Conservation (phyloP, 2,113 vertebrate species). For the Rhinopithecus roxellana region DNA sequence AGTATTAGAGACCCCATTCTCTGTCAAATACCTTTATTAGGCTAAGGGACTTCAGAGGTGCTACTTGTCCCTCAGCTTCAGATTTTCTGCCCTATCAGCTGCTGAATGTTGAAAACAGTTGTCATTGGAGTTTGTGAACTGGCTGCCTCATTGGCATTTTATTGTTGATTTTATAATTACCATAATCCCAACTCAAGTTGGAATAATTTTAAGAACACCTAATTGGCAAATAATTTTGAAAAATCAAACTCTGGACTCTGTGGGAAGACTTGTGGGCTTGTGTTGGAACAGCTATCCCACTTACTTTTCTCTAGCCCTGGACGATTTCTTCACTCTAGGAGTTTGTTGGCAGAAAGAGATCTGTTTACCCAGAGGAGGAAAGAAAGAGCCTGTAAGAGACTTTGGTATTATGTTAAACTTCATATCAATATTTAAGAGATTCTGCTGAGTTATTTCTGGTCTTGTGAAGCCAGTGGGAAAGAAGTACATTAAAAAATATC, state of each 20-base stretch:
- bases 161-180: not conserved
- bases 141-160: not conserved
- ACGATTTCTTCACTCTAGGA: not conserved
- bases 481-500: not conserved
- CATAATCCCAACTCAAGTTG: not conserved
- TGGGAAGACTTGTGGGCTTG: not conserved
- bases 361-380: not conserved
- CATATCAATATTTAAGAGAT: not conserved
- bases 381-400: not conserved
- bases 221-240: not conserved
- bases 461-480: not conserved
- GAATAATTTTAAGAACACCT: not conserved
- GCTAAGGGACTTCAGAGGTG: not conserved
- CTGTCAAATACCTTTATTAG: not conserved
- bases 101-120: not conserved
- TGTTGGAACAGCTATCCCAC: not conserved
- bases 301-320: not conserved
- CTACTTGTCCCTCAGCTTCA: not conserved
- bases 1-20: slow-evolving; percentile 74
- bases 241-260: not conserved
- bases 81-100: not conserved
- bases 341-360: not conserved
- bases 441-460: not conserved
- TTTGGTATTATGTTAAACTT: not conserved
- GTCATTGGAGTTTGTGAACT: not conserved